These are phyloP conservation scores for Blastomussa wellsi DNA, from an alignment of 92 coral and sea anemone species.

Conservation along the genomic window DNA sequence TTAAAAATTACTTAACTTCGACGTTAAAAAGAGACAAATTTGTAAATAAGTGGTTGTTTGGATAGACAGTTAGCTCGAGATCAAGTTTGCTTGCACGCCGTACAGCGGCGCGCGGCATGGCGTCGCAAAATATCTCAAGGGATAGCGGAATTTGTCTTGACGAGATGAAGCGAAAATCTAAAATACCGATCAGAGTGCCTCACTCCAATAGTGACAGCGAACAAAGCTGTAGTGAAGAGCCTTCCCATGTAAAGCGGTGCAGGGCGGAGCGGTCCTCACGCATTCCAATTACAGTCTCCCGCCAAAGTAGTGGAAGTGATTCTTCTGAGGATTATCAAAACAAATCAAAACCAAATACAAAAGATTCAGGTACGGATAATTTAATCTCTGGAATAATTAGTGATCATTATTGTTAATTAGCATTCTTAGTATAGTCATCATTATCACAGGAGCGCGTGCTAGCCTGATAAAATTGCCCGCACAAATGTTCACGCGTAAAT, in stretches of 20 bases:
- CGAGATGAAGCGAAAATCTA: neutral
- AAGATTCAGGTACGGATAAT: constrained; percentile 9
- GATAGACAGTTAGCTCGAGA: neutral
- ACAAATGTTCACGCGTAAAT: no score
- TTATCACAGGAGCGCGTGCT: no score
- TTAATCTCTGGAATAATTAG: no score
- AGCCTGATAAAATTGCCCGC: neutral
- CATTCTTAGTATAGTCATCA: neutral
- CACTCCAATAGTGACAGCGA: constrained; percentile 24
- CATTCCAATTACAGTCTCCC: neutral
- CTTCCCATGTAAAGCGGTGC: neutral
- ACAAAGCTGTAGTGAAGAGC: constrained; percentile 6
- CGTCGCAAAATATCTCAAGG: constrained; percentile 26
- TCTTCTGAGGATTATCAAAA: constrained; percentile 1
- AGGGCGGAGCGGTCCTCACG: constrained; percentile 3
- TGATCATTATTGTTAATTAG: neutral
- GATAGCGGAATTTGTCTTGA: constrained; percentile 34
- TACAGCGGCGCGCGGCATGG: constrained; percentile 8
- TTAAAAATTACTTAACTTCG: neutral
- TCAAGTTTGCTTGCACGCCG: neutral
- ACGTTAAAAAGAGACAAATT: neutral
- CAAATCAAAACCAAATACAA: neutral
- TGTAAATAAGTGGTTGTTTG: neutral
- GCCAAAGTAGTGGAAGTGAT: constrained; percentile 19
- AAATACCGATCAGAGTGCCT: neutral